A percentile compares a stretch with the other conserved stretches of the same genome.
Conservation (phyloP, 2,797 vertebrate species). For the Helicolenus hilgendorfi region DNA sequence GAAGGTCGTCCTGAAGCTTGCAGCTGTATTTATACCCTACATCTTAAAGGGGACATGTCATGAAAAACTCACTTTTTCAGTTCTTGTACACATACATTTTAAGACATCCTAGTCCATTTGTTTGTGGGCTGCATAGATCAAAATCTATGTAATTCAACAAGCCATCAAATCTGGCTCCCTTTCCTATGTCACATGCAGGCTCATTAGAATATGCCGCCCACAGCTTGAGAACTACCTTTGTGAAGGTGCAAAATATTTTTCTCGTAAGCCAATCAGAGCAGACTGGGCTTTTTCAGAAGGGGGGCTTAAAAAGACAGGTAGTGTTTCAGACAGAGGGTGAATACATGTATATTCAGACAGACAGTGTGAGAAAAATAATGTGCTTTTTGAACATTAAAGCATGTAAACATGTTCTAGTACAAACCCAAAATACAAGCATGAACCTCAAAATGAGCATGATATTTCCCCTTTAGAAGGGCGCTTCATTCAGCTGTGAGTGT, state of each 20-base stretch:
- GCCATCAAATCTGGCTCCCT: background rate
- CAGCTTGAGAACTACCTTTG: background rate
- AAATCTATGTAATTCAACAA: too few species aligned
- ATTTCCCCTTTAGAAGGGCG: background rate
- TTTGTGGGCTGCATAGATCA: too few species aligned
- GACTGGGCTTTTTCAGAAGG: background rate
- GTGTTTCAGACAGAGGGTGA: background rate
- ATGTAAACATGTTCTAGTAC: background rate
- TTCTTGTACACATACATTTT: too few species aligned
- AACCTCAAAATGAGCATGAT: background rate
- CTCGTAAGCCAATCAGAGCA: background rate
- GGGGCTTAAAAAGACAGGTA: background rate
- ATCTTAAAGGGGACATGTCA: too few species aligned
- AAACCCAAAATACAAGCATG: background rate
- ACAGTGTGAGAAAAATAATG: background rate
- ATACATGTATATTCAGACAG: background rate
- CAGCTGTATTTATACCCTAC: too few species aligned
- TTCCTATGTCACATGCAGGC: background rate
- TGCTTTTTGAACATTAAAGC: background rate
- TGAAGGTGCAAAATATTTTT: background rate
- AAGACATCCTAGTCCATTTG: too few species aligned
- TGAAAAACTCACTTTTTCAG: too few species aligned
- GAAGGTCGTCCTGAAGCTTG: too few species aligned
- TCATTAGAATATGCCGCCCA: background rate
- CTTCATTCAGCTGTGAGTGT: background rate